A percentile compares a stretch with the other conserved stretches of the same genome.
Evolutionary conservation across 2,888 invertebrate genomes (phyloP).

Genomic region (Prosapia bicincta): DNA sequence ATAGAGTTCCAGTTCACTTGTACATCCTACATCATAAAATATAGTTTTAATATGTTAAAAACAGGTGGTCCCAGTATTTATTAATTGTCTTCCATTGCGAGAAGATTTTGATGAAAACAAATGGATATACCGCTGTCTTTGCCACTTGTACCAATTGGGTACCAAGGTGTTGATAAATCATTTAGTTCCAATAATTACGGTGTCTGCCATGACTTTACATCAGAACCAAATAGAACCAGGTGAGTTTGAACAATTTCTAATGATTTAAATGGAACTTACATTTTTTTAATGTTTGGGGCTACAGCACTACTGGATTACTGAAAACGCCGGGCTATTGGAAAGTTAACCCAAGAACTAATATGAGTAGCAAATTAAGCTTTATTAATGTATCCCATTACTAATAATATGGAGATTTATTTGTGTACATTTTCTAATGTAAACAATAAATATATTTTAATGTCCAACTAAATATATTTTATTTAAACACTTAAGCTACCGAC

Average conservation of each 20-base stretch:
- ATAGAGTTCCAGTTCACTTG: too few relatives aligned
- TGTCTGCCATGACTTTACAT: slow-evolving; percentile 54
- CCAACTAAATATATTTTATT: too few relatives aligned
- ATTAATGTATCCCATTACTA: too few relatives aligned
- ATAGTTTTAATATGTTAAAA: too few relatives aligned
- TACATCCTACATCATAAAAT: too few relatives aligned
- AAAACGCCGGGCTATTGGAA: neutral
- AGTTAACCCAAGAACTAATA: neutral
- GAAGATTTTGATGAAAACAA: slow-evolving; percentile 72
- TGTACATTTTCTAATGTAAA: too few relatives aligned
- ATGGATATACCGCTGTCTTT: slow-evolving; percentile 63
- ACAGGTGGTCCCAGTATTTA: slow-evolving; percentile 67
- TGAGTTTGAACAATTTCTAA: slow-evolving; percentile 44
- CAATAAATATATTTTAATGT: too few relatives aligned
- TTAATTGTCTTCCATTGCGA: slow-evolving; percentile 66
- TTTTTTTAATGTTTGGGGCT: neutral
- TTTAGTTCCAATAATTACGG: slow-evolving; percentile 53
- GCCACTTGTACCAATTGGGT: slow-evolving; percentile 59
- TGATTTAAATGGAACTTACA: too few relatives aligned
- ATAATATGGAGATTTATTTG: too few relatives aligned
- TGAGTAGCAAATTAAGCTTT: too few relatives aligned
- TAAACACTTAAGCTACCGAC: too few relatives aligned
- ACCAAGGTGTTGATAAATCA: slow-evolving; percentile 54
- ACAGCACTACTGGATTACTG: neutral
- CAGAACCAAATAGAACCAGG: slow-evolving; percentile 56